Evolutionary conservation across 2,797 vertebrate genomes (phyloP), one percentile per base, ranked within the genome.

Genomic region (Pangasius krempfi): DNA sequence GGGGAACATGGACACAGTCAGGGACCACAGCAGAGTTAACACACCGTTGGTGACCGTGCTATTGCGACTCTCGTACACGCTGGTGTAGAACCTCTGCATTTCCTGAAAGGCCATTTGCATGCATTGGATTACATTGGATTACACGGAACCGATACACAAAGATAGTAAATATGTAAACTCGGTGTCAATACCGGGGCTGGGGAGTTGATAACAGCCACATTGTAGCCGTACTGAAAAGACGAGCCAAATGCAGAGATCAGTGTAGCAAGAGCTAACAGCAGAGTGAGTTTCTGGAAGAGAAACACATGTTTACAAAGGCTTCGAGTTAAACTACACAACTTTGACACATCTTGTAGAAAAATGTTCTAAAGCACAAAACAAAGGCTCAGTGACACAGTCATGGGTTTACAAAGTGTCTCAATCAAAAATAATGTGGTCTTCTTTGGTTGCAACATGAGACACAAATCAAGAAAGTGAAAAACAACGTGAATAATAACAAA

Each of bases 191-290:
- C 98, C 90, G 86, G 90, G 0, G 96, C 91, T 8, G 98, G 98
- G 64, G 98, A 97, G 93, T 98, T 99, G 92, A 99, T 89, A 0
- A 94, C 96, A 2, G 98, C 96, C 84, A 99, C 97, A 0, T 99
- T 99, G 93, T 99, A 99, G 14, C 98, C 98, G 0, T 99, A 99
- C 94, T 99, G 98, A 95, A 99, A 99, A 25, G 98, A 99, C 0
- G 98, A 99, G n/a, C 98, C 98, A 60, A 99, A 98, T 0, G 97
- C 93, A 8, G 97, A 95, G 27, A 98, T 87, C 87, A 99, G 94
- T 0, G 97, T 94, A 0, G 96, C 96, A 89, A 97, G 58, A 0
- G 88, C 94, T 4, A 99, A 96, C 25, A 95, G 68, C 0, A 89
- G 0, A 0, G 97, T 98, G 85, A 98, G 90, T 90, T 89, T 96